phyloP scores from a whole-genome alignment of 2,888 invertebrate species.

The Agrilus cyanescens region DNA sequence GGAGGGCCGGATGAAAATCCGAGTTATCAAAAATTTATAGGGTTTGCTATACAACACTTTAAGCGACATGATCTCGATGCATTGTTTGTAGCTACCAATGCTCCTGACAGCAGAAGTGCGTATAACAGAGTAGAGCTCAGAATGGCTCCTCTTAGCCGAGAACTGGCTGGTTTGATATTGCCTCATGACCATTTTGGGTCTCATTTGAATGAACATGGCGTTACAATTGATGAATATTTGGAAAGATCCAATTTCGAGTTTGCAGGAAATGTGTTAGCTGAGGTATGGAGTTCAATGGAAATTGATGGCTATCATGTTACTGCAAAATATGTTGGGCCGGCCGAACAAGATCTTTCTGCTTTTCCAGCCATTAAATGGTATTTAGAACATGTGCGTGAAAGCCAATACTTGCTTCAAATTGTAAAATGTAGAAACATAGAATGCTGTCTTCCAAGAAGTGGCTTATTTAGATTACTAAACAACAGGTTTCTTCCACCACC shows the following conservation, averaged over 20 bases:
- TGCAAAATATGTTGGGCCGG: background rate
- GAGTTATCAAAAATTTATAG: conserved; percentile 17
- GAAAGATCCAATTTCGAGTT: conserved; percentile 26
- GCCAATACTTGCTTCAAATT: conserved; percentile 2
- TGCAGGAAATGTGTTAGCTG: conserved; percentile 24
- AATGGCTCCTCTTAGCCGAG: conserved; percentile 25
- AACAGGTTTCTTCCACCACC: conserved; percentile 10
- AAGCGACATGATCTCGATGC: conserved; percentile 19
- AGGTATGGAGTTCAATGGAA: conserved; percentile 20
- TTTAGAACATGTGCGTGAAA: conserved; percentile 2
- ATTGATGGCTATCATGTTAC: conserved; percentile 19
- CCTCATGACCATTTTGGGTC: conserved; percentile 24
- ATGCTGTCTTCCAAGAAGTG: background rate
- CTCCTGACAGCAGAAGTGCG: conserved; percentile 26
- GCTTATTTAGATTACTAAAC: conserved; percentile 2
- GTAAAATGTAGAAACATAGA: background rate
- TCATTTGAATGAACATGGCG: conserved; percentile 22
- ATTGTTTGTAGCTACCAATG: conserved; percentile 24
- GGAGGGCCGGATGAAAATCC: conserved; percentile 22
- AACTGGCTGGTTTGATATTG: conserved; percentile 24
- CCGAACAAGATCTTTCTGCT: background rate
- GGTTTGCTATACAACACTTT: conserved; percentile 18
- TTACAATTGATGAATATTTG: conserved; percentile 23
- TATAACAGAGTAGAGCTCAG: conserved; percentile 26
- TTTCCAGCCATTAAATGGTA: conserved; percentile 1